phyloP scores from a whole-genome alignment of 2,888 invertebrate species.

The Teleogryllus oceanicus region DNA sequence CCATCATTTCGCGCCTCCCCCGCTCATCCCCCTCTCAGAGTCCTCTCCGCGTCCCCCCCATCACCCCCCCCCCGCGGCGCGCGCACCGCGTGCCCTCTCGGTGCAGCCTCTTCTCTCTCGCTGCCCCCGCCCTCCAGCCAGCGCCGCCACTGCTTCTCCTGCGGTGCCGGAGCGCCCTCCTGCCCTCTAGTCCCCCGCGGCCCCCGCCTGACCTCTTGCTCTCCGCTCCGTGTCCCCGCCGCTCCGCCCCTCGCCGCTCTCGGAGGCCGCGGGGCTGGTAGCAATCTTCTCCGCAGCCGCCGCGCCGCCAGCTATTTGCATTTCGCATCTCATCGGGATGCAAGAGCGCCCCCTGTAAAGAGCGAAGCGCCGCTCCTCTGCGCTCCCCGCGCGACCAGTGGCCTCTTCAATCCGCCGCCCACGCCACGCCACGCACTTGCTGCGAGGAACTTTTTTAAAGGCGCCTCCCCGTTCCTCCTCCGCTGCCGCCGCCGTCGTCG shows the following conservation, averaged over 20 bases:
- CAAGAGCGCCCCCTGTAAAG: background rate
- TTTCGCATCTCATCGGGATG: conserved; percentile 18
- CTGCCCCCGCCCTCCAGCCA: no score
- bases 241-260: background rate
- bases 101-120: no score
- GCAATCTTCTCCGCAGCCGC: conserved; percentile 18
- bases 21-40: no score
- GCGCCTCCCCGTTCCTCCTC: no score
- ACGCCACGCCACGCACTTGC: conserved; percentile 6
- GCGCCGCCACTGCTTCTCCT: no score
- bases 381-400: background rate
- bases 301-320: conserved; percentile 18
- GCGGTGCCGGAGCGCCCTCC: background rate
- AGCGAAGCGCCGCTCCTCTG: background rate
- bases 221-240: background rate
- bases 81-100: no score
- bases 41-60: no score
- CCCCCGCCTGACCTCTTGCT: background rate
- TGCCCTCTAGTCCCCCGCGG: background rate
- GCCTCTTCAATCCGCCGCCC: conserved; percentile 8
- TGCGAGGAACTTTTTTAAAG: background rate
- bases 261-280: background rate
- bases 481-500: no score
- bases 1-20: no score
- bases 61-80: no score